phyloP scores from a whole-genome alignment of 30 jellyfish, hydroid and myxozoan species.

The Chrysaora quinquecirrha region DNA sequence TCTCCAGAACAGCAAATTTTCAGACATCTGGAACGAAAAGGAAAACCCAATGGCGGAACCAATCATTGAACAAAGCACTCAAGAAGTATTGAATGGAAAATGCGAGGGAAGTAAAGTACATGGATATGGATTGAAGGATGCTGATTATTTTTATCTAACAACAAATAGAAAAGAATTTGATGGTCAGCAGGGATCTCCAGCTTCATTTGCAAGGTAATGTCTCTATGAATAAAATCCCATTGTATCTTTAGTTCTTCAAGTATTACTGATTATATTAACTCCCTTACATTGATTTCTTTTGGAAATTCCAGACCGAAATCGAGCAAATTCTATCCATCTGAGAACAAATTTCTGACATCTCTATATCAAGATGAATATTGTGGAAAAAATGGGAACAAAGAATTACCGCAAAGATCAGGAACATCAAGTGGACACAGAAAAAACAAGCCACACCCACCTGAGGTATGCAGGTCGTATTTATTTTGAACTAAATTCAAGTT shows the following conservation, averaged over 20 bases:
- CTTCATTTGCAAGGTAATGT: conserved; percentile 54
- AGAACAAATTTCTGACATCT: background rate
- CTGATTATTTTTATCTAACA: conserved; percentile 61
- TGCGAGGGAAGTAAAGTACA: conserved; percentile 47
- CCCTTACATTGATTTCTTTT: too few relatives aligned
- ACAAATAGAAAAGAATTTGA: conserved; percentile 62
- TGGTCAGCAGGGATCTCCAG: conserved; percentile 53
- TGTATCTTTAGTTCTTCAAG: background rate
- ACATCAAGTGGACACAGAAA: conserved; percentile 46
- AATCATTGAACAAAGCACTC: background rate
- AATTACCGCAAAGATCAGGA: conserved; percentile 37
- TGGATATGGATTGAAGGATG: conserved; percentile 65
- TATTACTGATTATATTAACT: too few relatives aligned
- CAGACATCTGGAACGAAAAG: too few relatives aligned
- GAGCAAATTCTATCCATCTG: conserved; percentile 45
- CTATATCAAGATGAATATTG: conserved; percentile 56
- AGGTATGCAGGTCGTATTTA: too few relatives aligned
- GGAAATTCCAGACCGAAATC: conserved; percentile 62
- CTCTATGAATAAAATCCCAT: background rate
- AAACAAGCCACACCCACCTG: conserved; percentile 76
- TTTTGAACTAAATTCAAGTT: too few relatives aligned
- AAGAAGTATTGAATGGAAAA: conserved; percentile 2
- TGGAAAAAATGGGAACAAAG: conserved; percentile 4
- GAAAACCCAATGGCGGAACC: background rate
- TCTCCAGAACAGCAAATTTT: too few relatives aligned